Conservation (phyloP, 2,113 vertebrate species). For the Thinocorus orbignyianus region DNA sequence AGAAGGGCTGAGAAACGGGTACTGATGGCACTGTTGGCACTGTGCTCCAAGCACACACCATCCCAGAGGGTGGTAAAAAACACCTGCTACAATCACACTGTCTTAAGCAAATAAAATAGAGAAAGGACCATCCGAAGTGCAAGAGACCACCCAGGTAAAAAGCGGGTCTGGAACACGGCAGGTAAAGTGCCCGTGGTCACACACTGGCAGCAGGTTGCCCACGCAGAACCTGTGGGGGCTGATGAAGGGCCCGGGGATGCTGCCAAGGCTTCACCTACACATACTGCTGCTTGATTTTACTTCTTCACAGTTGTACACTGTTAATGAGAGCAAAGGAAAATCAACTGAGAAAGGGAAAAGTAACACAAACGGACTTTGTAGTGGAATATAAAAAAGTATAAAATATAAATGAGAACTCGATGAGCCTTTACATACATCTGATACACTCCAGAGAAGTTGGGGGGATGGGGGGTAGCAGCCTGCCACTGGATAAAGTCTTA, state of each 20-base stretch:
- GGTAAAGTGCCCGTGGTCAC: rapidly evolving
- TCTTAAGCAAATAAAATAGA: rapidly evolving
- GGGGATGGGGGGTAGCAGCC: background rate
- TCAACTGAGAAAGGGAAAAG: background rate
- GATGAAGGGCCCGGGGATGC: background rate
- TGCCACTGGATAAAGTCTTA: background rate
- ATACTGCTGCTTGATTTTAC: rapidly evolving
- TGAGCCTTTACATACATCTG: background rate
- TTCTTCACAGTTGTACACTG: background rate
- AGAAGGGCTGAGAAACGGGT: background rate
- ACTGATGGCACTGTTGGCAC: rapidly evolving
- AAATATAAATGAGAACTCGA: background rate
- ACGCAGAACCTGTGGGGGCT: background rate
- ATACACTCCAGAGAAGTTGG: background rate
- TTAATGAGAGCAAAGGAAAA: background rate
- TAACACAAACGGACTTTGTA: background rate
- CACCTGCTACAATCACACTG: background rate
- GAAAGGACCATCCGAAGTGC: too few species aligned
- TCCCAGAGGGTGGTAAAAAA: rapidly evolving
- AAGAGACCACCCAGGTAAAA: background rate
- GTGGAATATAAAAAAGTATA: background rate
- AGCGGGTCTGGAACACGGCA: background rate
- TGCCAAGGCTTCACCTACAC: background rate
- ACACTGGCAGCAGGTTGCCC: background rate
- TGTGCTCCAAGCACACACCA: background rate